These are phyloP conservation scores for Drosophila pseudoobscura DNA, from an alignment of 1,140 invertebrate genomes.

Conservation along the genomic window DNA sequence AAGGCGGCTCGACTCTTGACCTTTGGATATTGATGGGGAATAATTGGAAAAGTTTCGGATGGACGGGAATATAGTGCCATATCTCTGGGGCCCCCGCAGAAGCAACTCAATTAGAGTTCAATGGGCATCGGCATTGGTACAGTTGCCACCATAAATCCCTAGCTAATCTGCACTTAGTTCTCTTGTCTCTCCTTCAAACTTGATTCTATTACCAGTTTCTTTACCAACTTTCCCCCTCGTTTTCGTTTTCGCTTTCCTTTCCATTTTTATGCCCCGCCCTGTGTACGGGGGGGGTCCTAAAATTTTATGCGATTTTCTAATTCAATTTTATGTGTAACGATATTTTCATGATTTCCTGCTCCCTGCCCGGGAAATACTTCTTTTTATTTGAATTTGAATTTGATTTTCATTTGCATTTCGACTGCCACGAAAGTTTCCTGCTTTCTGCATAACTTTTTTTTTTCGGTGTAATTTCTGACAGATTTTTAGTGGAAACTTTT, in stretches of 20 bases:
- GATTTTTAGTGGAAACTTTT: neutral
- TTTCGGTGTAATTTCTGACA: too few relatives aligned
- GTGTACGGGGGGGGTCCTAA: constrained; percentile 23
- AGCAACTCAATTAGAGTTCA: constrained; percentile 49
- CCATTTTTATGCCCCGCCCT: constrained; percentile 47
- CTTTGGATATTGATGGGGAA: constrained; percentile 25
- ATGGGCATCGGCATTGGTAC: constrained; percentile 3
- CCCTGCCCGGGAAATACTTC: neutral
- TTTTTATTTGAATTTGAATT: constrained; percentile 71
- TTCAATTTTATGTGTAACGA: constrained; percentile 68
- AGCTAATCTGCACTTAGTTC: constrained; percentile 22
- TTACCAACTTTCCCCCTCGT: neutral
- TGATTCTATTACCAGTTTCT: constrained; percentile 21
- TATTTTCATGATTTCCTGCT: constrained; percentile 46
- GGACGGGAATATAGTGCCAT: constrained; percentile 12
- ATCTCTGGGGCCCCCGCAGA: neutral
- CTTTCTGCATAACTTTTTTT: neutral
- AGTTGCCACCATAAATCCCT: constrained; percentile 19
- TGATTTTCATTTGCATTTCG: constrained; percentile 52
- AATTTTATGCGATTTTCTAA: constrained; percentile 71
- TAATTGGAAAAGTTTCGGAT: constrained; percentile 65
- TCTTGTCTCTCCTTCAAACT: neutral
- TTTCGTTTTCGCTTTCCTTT: neutral
- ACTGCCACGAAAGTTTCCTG: constrained; percentile 2
- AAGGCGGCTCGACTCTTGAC: constrained; percentile 14